A percentile compares a stretch with the other conserved stretches of the same genome.
These are phyloP conservation scores for Mormyrus proboscirostris DNA, from an alignment of 2,797 vertebrate species.

Conservation along the genomic window DNA sequence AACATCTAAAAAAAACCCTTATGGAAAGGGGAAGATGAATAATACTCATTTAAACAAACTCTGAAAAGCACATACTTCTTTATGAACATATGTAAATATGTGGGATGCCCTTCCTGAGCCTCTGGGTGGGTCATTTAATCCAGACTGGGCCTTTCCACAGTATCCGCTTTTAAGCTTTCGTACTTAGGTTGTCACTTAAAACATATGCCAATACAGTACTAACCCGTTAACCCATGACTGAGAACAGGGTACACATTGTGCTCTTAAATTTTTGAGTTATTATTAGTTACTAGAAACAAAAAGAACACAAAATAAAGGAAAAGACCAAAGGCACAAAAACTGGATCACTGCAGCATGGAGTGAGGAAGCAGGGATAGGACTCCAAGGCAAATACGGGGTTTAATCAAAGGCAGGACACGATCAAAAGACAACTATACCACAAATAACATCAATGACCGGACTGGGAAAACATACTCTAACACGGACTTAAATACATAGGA, in stretches of 20 bases:
- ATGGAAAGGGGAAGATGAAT: background rate
- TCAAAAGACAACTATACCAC: background rate
- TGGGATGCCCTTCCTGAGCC: background rate
- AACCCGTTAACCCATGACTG: constrained; percentile 3
- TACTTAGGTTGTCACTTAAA: background rate
- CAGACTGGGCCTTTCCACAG: background rate
- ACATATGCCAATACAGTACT: background rate
- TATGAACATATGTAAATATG: background rate
- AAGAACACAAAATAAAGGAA: constrained; percentile 22
- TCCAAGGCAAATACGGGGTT: background rate
- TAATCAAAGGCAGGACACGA: background rate
- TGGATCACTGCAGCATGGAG: background rate
- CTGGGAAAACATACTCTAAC: background rate
- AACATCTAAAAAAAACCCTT: background rate
- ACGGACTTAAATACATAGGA: background rate
- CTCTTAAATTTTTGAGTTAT: constrained; percentile 13
- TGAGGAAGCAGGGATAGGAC: background rate
- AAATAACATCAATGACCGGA: background rate
- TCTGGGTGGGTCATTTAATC: background rate
- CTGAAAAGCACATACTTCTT: background rate
- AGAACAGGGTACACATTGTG: background rate
- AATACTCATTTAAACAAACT: background rate
- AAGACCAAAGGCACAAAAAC: constrained; percentile 22
- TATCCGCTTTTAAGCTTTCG: background rate
- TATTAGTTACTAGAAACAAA: constrained; percentile 19